Evolutionary conservation across 1,140 invertebrate species (phyloP), one percentile per base, ranked within the genome.

Genomic region (Ceratoteleas bidentatus): DNA sequence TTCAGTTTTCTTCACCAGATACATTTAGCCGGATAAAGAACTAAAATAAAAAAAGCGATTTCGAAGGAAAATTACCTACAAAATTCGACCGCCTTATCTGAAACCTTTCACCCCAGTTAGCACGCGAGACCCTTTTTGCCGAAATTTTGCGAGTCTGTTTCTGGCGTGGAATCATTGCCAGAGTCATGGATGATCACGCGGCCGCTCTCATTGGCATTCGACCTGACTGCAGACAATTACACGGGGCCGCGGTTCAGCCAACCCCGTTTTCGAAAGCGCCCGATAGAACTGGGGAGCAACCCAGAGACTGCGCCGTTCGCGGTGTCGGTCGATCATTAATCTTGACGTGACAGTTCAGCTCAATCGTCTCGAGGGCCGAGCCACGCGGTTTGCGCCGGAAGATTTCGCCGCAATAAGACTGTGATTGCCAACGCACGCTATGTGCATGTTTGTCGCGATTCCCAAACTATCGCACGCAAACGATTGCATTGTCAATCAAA

Each of bases 201-300:
- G 75, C 70, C 61, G 56, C 73, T 84, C 79, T 83, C 85, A 85
- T 85, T 86, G 83, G 73, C 84, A 86, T 86, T 86, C 85, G 78
- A 72, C 75, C 78, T 74, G 75, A 52, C 73, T 85, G 78, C 78
- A 74, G 82, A 86, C 82, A 86, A 86, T 86, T 86, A 86, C 81
- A 86, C 74, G 81, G 84, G 69, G 65, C 81, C 75, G 53, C 81
- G 79, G 79, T 82, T 86, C 81, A 60, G 34, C 49, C 81, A 83
- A 75, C 81, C 78, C 69, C 61, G 66, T 50, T 68, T 79, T 62
- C 57, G 43, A 79, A 79, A 73, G 79, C 32, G 66, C 70, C 69
- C 68, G 74, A 72, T 56, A 49, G 45, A 49, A 78, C 24, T 24
- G n/a, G 81, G 43, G 54, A 3, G 53, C 10, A 36, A 65, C 57